These are phyloP conservation scores for Lasioglossum lativentre DNA, from an alignment of 2,888 invertebrate genomes.

Conservation along the genomic window DNA sequence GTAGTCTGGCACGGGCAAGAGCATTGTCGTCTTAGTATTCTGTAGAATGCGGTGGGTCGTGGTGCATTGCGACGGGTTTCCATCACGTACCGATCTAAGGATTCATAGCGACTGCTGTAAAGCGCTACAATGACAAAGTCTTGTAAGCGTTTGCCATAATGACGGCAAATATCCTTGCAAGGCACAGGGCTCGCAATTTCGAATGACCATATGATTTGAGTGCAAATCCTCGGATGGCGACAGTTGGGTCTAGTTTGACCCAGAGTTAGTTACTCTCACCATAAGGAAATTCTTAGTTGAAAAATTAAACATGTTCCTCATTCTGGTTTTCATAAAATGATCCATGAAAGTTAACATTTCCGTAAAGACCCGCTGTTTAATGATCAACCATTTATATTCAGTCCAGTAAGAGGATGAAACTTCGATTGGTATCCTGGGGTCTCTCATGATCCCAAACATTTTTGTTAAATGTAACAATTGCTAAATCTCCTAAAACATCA, in stretches of 20 bases:
- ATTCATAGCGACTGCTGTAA: neutral
- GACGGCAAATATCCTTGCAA: neutral
- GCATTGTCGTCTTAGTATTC: slow-evolving; percentile 4
- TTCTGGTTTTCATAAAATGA: neutral
- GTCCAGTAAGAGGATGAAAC: neutral
- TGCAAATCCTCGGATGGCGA: neutral
- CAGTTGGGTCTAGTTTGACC: neutral
- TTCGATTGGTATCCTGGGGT: too few species aligned
- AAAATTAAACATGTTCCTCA: neutral
- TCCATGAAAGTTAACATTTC: neutral
- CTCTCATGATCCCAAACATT: too few species aligned
- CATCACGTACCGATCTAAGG: neutral
- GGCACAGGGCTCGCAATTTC: neutral
- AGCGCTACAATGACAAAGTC: neutral
- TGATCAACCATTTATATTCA: neutral
- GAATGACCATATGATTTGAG: neutral
- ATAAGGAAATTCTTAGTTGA: neutral
- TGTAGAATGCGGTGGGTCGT: neutral
- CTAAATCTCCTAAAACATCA: neutral
- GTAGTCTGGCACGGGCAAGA: neutral
- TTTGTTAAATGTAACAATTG: too few species aligned
- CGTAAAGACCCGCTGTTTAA: too few species aligned
- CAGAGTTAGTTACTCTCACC: neutral
- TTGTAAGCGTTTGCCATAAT: neutral
- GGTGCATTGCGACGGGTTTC: slow-evolving; percentile 7